These are phyloP conservation scores for Cyrtonyx montezumae DNA, from an alignment of 2,113 vertebrate genomes.

Conservation along the genomic window DNA sequence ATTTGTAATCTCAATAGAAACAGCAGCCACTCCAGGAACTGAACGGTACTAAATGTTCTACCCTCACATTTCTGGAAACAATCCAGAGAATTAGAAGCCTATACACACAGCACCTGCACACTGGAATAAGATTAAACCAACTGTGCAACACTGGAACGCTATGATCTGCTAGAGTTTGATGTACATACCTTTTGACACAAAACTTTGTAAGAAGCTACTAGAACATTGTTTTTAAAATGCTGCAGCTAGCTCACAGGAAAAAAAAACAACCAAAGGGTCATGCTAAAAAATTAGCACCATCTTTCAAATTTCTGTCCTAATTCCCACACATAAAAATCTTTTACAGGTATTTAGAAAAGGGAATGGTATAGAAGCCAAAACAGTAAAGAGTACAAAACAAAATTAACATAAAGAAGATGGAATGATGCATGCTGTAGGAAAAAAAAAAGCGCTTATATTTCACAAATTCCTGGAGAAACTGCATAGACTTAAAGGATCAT, in stretches of 20 bases:
- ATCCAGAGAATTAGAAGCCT: background rate
- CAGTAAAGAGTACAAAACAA: background rate
- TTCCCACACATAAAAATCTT: background rate
- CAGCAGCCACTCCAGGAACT: background rate
- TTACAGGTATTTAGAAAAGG: background rate
- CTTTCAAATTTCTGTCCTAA: background rate
- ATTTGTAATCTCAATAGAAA: background rate
- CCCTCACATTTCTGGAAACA: background rate
- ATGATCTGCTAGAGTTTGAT: background rate
- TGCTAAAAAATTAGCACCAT: background rate
- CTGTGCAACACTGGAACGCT: background rate
- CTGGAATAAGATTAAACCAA: background rate
- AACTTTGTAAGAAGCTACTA: background rate
- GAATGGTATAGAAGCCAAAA: background rate
- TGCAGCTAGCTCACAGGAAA: too few relatives aligned
- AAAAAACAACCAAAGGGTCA: background rate
- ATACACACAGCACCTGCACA: background rate
- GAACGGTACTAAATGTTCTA: background rate
- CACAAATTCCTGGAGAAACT: background rate
- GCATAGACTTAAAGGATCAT: background rate
- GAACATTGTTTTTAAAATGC: too few relatives aligned
- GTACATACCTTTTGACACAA: background rate
- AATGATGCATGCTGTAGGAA: background rate
- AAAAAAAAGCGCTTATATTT: background rate
- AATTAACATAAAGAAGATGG: background rate